Conservation (phyloP, 2,888 invertebrate species). For the Agrotis segetum region DNA sequence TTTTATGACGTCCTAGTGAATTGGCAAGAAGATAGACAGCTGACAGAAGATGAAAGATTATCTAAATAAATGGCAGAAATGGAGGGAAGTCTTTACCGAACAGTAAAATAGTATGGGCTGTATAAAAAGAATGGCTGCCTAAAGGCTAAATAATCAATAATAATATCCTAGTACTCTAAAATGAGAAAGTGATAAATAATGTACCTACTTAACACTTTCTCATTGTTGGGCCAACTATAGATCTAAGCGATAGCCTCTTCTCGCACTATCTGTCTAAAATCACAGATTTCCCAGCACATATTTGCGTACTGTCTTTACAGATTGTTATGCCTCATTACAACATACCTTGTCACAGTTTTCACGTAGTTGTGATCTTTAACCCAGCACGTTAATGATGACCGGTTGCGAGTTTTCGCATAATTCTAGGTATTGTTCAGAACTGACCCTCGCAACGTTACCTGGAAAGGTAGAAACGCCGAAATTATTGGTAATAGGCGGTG, state of each 20-base stretch:
- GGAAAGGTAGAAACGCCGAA: not conserved
- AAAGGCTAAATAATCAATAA: too few relatives aligned
- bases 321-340: slow-evolving; percentile 15
- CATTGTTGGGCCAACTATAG: not conserved
- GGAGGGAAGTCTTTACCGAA: too few relatives aligned
- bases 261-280: slow-evolving; percentile 11
- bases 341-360: slow-evolving; percentile 45
- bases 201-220: not conserved
- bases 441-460: slow-evolving; percentile 19
- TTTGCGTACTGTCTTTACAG: not conserved
- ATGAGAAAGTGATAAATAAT: too few relatives aligned
- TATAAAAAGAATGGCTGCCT: too few relatives aligned
- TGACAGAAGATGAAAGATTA: too few relatives aligned
- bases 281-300: not conserved
- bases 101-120: too few relatives aligned
- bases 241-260: slow-evolving; percentile 3
- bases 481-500: not conserved
- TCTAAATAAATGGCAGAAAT: too few relatives aligned
- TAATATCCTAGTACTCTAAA: too few relatives aligned
- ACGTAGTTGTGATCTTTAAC: slow-evolving; percentile 50
- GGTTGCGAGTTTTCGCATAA: slow-evolving; percentile 3
- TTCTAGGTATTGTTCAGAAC: slow-evolving; percentile 22
- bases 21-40: too few relatives aligned
- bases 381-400: slow-evolving; percentile 16
- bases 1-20: too few relatives aligned